phyloP scores from a whole-genome alignment of 2,113 vertebrate species.

The Catharus fuscescens region DNA sequence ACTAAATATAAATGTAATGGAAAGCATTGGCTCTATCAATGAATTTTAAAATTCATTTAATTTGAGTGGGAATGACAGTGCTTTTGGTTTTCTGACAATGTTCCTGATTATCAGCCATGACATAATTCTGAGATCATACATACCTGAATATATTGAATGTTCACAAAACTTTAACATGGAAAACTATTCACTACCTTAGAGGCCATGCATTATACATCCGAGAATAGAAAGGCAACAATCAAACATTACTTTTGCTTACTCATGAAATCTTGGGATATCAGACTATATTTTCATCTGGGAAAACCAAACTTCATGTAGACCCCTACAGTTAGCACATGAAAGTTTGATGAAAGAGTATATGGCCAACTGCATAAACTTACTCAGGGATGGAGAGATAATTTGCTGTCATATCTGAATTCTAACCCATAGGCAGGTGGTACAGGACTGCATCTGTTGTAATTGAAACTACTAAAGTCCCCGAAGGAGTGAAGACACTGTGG shows the following conservation, averaged over 20 bases:
- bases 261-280: neutral
- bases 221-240: neutral
- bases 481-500: neutral
- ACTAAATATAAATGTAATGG: neutral
- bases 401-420: neutral
- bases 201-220: neutral
- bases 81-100: neutral
- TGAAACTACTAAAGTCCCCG: neutral
- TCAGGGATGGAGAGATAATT: neutral
- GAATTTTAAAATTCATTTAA: neutral
- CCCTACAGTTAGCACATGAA: neutral
- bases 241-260: neutral
- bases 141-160: neutral
- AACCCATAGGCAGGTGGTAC: neutral
- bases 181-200: neutral
- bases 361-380: neutral
- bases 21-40: neutral
- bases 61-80: neutral
- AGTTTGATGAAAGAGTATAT: neutral
- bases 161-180: neutral
- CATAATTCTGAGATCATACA: neutral
- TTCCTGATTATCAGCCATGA: neutral
- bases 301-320: neutral
- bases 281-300: neutral
- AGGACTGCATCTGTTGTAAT: neutral